These are phyloP conservation scores for Holothuria leucospilota DNA, from an alignment of 53 echinoderm and acorn worm genomes.

Conservation along the genomic window DNA sequence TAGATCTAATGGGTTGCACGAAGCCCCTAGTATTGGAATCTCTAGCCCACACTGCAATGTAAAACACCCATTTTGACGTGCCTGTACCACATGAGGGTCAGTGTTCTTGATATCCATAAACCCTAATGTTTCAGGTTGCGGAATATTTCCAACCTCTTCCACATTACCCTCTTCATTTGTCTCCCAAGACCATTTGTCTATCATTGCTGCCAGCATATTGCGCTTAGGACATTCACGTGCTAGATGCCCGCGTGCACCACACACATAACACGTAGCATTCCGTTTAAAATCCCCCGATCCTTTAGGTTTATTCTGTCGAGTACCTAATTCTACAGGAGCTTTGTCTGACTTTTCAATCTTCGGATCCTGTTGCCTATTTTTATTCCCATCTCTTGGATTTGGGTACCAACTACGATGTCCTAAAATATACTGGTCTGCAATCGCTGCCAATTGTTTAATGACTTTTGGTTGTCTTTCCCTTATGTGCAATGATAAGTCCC, in stretches of 20 bases:
- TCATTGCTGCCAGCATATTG: background rate
- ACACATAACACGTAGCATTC: no score
- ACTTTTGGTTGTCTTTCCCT: constrained; percentile 21
- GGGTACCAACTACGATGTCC: constrained; percentile 42
- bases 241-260: no score
- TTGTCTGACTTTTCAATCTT: no score
- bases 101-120: no score
- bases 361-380: background rate
- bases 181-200: background rate
- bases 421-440: constrained; percentile 50
- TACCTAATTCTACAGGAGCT: no score
- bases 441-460: background rate
- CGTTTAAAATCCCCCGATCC: no score
- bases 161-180: background rate
- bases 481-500: constrained; percentile 18
- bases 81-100: no score
- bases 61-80: background rate
- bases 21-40: no score
- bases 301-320: no score
- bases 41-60: background rate
- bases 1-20: no score
- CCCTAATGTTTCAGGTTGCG: no score
- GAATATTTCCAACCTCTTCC: no score
- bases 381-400: background rate
- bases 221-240: background rate